Percentiles rank a stretch among this genome's conserved stretches.
These are phyloP conservation scores for Drosophila testacea DNA, from an alignment of 2,888 invertebrate genomes.

Conservation along the genomic window DNA sequence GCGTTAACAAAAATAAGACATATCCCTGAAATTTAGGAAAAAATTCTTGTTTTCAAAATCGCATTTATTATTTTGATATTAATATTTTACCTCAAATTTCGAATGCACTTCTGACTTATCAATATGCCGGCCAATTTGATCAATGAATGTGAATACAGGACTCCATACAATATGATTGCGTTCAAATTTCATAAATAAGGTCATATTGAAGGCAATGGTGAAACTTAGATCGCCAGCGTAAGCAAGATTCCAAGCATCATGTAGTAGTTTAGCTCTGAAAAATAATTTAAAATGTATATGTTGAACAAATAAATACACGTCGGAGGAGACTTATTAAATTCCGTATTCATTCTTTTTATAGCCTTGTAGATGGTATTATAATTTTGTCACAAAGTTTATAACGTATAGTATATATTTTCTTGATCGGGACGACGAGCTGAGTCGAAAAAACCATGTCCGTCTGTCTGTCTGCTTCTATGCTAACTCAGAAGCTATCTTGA, in stretches of 20 bases:
- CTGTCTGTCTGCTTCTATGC: too few species aligned
- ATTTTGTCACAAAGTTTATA: too few species aligned
- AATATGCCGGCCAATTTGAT: constrained; percentile 91
- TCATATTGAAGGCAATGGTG: constrained; percentile 92
- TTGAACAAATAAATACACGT: neutral
- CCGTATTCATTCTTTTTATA: too few species aligned
- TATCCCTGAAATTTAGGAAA: constrained; percentile 87
- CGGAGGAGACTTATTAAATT: too few species aligned
- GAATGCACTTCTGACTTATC: constrained; percentile 88
- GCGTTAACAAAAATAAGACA: constrained; percentile 89
- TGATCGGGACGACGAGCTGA: too few species aligned
- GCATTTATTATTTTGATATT: neutral
- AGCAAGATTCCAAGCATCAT: constrained; percentile 82
- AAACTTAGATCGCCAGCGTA: constrained; percentile 90
- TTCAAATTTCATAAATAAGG: constrained; percentile 90
- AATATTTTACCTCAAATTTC: constrained; percentile 89
- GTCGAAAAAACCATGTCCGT: too few species aligned
- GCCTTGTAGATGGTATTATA: too few species aligned
- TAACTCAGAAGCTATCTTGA: too few species aligned
- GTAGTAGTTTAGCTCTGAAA: constrained; percentile 74
- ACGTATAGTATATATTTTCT: too few species aligned
- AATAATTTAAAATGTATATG: neutral
- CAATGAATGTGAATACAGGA: constrained; percentile 93
- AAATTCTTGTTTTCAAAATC: neutral
- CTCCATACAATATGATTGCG: constrained; percentile 92